phyloP scores from a whole-genome alignment of 1,140 invertebrate species.

The Cotesia typhae region DNA sequence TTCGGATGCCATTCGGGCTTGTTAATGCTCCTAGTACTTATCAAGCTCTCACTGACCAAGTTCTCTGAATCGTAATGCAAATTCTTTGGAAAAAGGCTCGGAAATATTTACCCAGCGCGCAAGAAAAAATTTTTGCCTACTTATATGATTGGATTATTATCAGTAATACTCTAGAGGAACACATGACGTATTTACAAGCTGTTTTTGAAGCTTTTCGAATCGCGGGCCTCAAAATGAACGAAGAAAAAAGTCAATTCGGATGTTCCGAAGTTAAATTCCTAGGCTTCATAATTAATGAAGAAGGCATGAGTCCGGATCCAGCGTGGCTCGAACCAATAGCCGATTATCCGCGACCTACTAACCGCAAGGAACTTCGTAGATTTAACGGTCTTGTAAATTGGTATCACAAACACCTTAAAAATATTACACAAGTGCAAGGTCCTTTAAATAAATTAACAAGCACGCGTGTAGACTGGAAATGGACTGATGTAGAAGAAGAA shows the following conservation, averaged over 20 bases:
- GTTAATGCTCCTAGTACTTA: conserved; percentile 46
- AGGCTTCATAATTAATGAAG: no score
- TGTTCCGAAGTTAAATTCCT: neutral
- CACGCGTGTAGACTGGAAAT: no score
- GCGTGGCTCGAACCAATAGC: no score
- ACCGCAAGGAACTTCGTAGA: neutral
- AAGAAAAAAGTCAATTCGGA: neutral
- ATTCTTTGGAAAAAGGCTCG: no score
- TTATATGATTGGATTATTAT: no score
- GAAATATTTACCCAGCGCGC: no score
- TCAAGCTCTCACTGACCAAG: no score
- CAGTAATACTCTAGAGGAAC: neutral
- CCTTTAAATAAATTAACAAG: neutral
- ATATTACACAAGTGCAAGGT: neutral
- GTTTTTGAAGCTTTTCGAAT: neutral
- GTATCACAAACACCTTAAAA: neutral
- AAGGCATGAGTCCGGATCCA: no score
- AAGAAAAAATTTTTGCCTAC: no score
- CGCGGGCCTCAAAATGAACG: neutral
- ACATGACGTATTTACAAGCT: neutral
- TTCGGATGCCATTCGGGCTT: conserved; percentile 61
- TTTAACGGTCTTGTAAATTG: neutral
- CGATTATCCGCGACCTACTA: no score
- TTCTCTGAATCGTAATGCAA: no score
- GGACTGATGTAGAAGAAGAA: neutral